These are phyloP conservation scores for Coregonus clupeaformis DNA, from an alignment of 2,113 vertebrate genomes.

Conservation along the genomic window DNA sequence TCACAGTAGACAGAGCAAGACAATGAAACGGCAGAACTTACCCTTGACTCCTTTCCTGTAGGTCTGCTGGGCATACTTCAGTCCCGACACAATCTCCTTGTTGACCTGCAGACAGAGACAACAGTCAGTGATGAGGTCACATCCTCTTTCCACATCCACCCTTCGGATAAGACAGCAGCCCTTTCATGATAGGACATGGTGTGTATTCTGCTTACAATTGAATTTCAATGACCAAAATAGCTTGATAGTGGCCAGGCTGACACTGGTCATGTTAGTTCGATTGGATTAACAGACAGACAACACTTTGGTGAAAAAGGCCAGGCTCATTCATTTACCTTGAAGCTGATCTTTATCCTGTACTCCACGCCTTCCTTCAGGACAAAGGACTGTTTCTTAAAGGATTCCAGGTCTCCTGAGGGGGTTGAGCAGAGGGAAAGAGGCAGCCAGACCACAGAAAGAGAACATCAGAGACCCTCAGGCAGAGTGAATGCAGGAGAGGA, in stretches of 20 bases:
- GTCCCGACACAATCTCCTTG: conserved; percentile 92
- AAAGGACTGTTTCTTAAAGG: conserved; percentile 87
- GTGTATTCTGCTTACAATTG: too few relatives aligned
- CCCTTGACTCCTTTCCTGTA: conserved; percentile 88
- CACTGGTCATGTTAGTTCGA: neutral
- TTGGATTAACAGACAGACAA: neutral
- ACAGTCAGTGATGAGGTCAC: neutral
- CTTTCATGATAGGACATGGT: neutral
- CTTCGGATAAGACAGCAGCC: too few relatives aligned
- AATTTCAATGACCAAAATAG: neutral
- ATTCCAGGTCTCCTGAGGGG: conserved; percentile 82
- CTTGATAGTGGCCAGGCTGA: neutral
- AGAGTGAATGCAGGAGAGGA: too few relatives aligned
- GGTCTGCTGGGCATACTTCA: conserved; percentile 89
- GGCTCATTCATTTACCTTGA: conserved; percentile 79
- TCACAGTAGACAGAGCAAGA: too few relatives aligned
- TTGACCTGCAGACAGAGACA: conserved; percentile 80
- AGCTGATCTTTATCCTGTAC: conserved; percentile 94
- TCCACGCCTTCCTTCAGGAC: conserved; percentile 93
- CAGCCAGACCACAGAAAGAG: neutral
- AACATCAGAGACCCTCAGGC: neutral
- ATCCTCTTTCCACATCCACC: too few relatives aligned
- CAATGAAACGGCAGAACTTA: conserved; percentile 65
- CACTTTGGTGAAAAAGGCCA: too few relatives aligned
- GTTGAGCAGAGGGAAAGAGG: too few relatives aligned